These are phyloP conservation scores for Chrysolina haemoptera DNA, from an alignment of 2,888 invertebrate species.

Conservation along the genomic window DNA sequence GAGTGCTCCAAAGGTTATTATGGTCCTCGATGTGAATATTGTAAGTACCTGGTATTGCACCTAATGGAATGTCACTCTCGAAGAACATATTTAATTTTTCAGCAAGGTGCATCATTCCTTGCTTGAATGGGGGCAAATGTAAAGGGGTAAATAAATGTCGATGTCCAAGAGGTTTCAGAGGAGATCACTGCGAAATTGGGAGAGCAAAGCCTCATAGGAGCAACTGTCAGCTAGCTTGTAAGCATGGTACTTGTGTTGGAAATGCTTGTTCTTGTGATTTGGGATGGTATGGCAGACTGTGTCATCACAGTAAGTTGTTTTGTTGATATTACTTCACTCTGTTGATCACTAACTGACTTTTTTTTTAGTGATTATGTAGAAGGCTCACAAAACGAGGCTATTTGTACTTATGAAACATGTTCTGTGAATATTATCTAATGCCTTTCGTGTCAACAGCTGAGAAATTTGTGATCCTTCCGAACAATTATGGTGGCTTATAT, in stretches of 20 bases:
- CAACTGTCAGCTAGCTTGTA: slow-evolving; percentile 82
- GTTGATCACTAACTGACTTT: slow-evolving; percentile 30
- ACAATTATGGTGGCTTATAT: slow-evolving; percentile 13
- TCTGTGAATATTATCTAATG: slow-evolving; percentile 17
- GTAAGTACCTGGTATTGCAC: slow-evolving; percentile 74
- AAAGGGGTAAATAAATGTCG: slow-evolving; percentile 91
- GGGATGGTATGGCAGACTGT: slow-evolving; percentile 88
- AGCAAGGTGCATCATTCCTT: slow-evolving; percentile 80
- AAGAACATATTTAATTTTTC: slow-evolving; percentile 33
- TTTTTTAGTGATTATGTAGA: slow-evolving; percentile 53
- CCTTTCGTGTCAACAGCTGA: not conserved
- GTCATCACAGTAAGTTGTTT: slow-evolving; percentile 79
- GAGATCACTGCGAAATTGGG: slow-evolving; percentile 93
- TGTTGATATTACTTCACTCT: slow-evolving; percentile 5
- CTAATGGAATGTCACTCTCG: not conserved
- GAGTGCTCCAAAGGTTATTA: slow-evolving; percentile 93
- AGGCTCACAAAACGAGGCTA: not conserved
- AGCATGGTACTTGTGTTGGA: slow-evolving; percentile 83
- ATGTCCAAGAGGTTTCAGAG: slow-evolving; percentile 87
- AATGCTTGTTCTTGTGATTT: slow-evolving; percentile 84
- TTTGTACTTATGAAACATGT: slow-evolving; percentile 20
- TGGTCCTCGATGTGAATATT: slow-evolving; percentile 91
- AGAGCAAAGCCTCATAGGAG: slow-evolving; percentile 78
- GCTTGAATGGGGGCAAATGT: slow-evolving; percentile 92
- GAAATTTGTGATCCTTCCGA: slow-evolving; percentile 3